Base-by-base conservation (phyloP, 1,140 invertebrate genomes). In the Ptiloglossa arizonensis region DNA sequence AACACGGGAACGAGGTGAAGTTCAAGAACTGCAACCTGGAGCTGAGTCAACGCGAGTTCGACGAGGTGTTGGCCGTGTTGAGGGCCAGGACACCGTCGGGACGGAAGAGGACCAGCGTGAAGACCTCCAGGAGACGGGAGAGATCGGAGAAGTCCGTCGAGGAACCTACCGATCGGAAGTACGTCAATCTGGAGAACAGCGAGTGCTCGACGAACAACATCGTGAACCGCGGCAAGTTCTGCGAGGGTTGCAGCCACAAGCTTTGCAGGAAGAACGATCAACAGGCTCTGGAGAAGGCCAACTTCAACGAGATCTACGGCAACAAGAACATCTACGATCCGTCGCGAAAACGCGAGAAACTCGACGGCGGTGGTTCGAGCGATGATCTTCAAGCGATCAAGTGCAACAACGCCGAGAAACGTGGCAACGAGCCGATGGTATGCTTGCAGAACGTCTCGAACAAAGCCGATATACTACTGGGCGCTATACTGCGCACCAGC, bases 381-480 rank as follows among this genome's bases (percentile, higher is more conserved):
- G 79, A 81, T 8, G 48, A 71, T 48, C 29, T 52, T 32, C 72
- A 59, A 22, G 19, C 41, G 27, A 38, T 63, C 2, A 80, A 80
- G 48, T 64, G 57, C 59, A 62, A 68, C 41, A 59, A 69, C 9
- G 35, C 44, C 1, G 70, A 62, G 50, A 52, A 59, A 41, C 44
- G 70, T 17, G 24, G 44, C 24, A 77, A 64, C 50, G 72, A 63
- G 1, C 22, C 79, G 2, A 44, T 74, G 6, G 87, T 88, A 13
- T 82, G 81, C 52, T 46, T 89, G 41, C 83, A 87, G 8, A 89
- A 87, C 19, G 87, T 84, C 1, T 87, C 87, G 0, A 92, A 92
- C 81, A 94, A 94, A 77, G 93, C 93, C n/a, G 93, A 94, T 64
- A 88, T 93, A 68, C 69, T 94, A 44, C 79, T 94, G 54, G 93